Evolutionary conservation across 2,888 invertebrate species (phyloP).

Genomic region (Nomada goodeniana): DNA sequence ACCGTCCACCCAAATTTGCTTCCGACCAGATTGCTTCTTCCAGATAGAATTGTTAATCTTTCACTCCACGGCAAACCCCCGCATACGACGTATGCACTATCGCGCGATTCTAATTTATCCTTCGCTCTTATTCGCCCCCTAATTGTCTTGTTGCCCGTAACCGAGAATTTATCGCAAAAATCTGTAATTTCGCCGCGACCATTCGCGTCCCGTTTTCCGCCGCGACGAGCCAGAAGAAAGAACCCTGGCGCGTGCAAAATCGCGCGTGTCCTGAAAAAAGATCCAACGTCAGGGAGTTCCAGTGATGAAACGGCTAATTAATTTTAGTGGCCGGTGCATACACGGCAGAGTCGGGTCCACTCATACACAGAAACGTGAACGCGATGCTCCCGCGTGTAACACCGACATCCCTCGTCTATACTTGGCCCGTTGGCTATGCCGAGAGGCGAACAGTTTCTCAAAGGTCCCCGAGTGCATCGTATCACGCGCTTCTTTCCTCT

Average conservation of each 20-base stretch:
- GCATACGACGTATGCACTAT: too few species aligned
- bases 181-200: neutral
- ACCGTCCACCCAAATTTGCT: too few species aligned
- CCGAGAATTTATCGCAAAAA: conserved; percentile 4
- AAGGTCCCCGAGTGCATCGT: conserved; percentile 81
- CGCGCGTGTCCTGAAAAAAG: conserved; percentile 29
- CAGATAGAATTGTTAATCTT: neutral
- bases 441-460: conserved; percentile 78
- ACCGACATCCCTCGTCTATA: conserved; percentile 73
- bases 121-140: neutral
- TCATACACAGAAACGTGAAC: neutral
- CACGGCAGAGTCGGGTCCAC: conserved; percentile 20
- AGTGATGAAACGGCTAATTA: conserved; percentile 70
- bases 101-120: neutral
- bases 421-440: conserved; percentile 79
- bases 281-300: conserved; percentile 39
- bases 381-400: conserved; percentile 13
- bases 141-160: conserved; percentile 10
- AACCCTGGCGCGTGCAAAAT: conserved; percentile 19
- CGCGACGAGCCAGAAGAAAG: neutral
- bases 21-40: neutral
- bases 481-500: conserved; percentile 66
- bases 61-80: too few species aligned
- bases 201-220: conserved; percentile 10
- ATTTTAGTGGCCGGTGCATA: conserved; percentile 57